These are phyloP conservation scores for Denticeps clupeoides DNA, from an alignment of 2,797 vertebrate species.

Conservation along the genomic window DNA sequence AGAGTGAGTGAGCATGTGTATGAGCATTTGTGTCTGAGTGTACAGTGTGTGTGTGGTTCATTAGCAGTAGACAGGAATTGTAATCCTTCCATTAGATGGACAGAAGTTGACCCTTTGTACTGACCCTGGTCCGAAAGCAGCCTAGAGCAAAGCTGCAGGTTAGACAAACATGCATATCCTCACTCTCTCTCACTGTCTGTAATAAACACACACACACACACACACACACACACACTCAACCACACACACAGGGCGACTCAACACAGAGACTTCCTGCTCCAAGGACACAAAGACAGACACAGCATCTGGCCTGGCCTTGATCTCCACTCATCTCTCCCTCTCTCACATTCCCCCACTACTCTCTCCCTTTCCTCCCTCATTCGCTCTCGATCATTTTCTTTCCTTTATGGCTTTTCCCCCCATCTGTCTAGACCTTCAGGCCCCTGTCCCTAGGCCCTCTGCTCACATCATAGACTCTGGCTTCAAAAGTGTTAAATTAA, in stretches of 20 bases:
- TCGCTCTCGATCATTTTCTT: not conserved
- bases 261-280: constrained; percentile 38
- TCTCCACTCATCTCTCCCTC: constrained; percentile 55
- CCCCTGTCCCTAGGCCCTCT: constrained; percentile 2
- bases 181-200: constrained; percentile 12
- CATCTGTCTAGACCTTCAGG: constrained; percentile 7
- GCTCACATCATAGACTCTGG: not conserved
- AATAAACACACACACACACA: constrained; percentile 11
- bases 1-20: not conserved
- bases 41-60: constrained; percentile 29
- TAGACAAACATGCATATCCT: constrained; percentile 4
- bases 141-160: constrained; percentile 39
- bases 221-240: constrained; percentile 14
- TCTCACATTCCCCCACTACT: constrained; percentile 10
- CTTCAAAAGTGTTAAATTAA: constrained; percentile 1
- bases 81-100: constrained; percentile 16
- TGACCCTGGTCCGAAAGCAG: constrained; percentile 35
- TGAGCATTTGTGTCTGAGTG: not conserved
- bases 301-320: constrained; percentile 44
- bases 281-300: constrained; percentile 48
- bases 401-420: not conserved
- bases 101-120: constrained; percentile 47
- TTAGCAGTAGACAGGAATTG: constrained; percentile 45
- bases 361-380: constrained; percentile 16
- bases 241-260: constrained; percentile 18